phyloP scores from a whole-genome alignment of 2,888 invertebrate species.

The Allolobophora icterica region DNA sequence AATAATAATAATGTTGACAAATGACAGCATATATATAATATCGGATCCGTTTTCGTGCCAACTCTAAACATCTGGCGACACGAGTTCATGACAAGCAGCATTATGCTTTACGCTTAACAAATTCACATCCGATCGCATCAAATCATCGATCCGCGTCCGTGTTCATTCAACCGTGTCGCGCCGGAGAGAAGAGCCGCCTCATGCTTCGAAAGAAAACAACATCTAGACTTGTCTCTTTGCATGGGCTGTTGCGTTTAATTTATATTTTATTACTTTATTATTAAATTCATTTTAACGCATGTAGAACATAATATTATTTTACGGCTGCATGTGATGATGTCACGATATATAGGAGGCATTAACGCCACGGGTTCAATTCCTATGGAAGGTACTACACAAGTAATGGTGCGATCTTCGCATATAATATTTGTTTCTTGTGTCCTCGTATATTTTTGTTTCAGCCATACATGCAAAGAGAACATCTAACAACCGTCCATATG shows the following conservation, averaged over 20 bases:
- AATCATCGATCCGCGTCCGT: not conserved
- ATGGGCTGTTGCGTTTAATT: not conserved
- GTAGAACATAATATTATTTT: too few relatives aligned
- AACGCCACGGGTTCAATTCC: not conserved
- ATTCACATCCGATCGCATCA: not conserved
- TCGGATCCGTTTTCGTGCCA: not conserved
- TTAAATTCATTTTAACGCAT: not conserved
- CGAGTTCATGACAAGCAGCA: not conserved
- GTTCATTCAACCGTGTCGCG: not conserved
- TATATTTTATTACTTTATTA: conserved; percentile 17
- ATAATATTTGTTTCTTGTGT: too few relatives aligned
- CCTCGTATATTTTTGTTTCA: too few relatives aligned
- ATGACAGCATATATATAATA: not conserved
- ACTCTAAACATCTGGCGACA: conserved; percentile 9
- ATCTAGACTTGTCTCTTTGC: not conserved
- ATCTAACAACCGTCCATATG: too few relatives aligned
- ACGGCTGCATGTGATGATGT: not conserved
- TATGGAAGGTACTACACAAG: too few relatives aligned
- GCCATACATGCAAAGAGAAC: too few relatives aligned
- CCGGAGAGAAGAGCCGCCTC: not conserved
- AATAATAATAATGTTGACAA: conserved; percentile 22
- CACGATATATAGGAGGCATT: not conserved
- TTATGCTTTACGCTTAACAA: not conserved
- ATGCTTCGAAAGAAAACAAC: not conserved
- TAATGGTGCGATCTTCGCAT: too few relatives aligned